Evolutionary conservation across 2,113 vertebrate genomes (phyloP).

Genomic region (Callipepla californica): DNA sequence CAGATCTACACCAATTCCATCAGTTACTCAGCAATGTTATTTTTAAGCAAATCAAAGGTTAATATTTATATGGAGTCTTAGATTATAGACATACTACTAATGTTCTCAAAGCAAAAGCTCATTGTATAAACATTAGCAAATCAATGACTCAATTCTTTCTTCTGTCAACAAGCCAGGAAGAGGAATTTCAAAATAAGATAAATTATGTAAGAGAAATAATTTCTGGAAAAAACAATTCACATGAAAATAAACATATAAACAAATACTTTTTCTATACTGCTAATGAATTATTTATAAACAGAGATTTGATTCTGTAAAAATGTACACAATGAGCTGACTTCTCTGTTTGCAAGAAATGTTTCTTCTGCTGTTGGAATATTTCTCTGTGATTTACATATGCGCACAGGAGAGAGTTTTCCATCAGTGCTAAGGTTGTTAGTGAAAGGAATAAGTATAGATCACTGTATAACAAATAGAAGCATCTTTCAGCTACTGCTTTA

Average conservation of each 20-base stretch:
- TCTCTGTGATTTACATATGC: conserved; percentile 32
- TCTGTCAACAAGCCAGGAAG: neutral
- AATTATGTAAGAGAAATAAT: neutral
- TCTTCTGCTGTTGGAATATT: neutral
- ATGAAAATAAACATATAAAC: neutral
- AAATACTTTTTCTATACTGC: neutral
- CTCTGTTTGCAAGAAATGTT: neutral
- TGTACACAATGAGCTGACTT: neutral
- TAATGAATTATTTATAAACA: conserved; percentile 55
- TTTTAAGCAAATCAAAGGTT: neutral
- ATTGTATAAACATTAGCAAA: neutral
- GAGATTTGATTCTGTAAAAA: neutral
- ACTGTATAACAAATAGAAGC: neutral
- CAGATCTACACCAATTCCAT: neutral
- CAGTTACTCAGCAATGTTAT: neutral
- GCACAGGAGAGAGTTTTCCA: neutral
- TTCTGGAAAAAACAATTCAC: neutral
- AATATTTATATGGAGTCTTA: neutral
- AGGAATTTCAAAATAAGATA: neutral
- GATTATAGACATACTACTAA: neutral
- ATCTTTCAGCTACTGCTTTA: neutral
- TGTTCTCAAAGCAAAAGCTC: neutral
- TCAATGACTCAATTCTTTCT: neutral
- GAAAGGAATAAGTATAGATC: neutral
- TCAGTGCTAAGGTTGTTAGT: neutral